Conservation (phyloP, 1,140 invertebrate genomes). For the Zaprionus capensis region DNA sequence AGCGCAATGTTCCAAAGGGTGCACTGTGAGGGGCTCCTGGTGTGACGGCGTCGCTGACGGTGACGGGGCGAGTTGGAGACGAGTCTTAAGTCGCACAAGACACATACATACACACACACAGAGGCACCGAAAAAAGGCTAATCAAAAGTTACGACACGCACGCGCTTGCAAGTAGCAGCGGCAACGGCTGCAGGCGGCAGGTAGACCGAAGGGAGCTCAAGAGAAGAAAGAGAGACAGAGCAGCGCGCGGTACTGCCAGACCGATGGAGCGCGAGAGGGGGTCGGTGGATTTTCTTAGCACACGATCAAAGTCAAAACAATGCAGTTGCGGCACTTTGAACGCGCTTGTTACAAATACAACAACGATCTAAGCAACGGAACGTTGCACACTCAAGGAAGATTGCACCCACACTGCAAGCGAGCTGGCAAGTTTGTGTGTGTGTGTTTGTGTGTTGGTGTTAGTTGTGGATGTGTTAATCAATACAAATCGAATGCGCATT, state of each 20-base stretch:
- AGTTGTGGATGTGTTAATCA: conserved; percentile 60
- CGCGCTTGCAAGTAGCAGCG: conserved; percentile 47
- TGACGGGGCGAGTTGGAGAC: conserved; percentile 38
- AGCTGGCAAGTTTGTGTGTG: not conserved
- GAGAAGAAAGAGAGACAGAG: not conserved
- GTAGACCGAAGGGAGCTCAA: conserved; percentile 1
- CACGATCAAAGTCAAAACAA: conserved; percentile 75
- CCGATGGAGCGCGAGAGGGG: not conserved
- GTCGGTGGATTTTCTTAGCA: conserved; percentile 16
- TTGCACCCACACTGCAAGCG: conserved; percentile 34
- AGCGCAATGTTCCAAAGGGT: conserved; percentile 57
- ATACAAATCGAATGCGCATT: conserved; percentile 64
- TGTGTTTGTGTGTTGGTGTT: conserved; percentile 15
- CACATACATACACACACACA: not conserved
- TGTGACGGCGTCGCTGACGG: conserved; percentile 1
- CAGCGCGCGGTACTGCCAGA: not conserved
- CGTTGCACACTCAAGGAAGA: conserved; percentile 39
- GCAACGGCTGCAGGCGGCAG: not conserved
- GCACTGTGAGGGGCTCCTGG: conserved; percentile 26
- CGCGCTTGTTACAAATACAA: conserved; percentile 37
- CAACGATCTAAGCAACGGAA: conserved; percentile 34
- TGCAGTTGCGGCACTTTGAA: conserved; percentile 70
- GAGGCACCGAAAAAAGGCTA: conserved; percentile 45
- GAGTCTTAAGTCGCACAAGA: conserved; percentile 27
- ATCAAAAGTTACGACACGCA: conserved; percentile 81